Percentiles rank a stretch among this genome's conserved stretches.
Evolutionary conservation across 2,888 invertebrate genomes (phyloP).

Genomic region (Unio pictorum): DNA sequence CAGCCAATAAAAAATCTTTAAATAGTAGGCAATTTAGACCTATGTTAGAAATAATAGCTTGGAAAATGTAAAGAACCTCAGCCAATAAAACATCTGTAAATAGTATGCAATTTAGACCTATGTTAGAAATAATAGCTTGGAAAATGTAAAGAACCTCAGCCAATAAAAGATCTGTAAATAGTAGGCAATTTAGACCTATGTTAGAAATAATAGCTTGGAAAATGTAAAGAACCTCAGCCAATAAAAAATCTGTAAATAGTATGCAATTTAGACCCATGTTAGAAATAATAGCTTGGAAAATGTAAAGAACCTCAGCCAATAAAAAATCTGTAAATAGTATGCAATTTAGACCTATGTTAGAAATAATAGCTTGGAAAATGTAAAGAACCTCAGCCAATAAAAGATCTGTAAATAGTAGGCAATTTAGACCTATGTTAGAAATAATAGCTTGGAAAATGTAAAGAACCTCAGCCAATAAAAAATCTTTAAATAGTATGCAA

Average conservation of each 20-base stretch:
- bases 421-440: slow-evolving; percentile 8
- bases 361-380: too few species aligned
- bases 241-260: slow-evolving; percentile 8
- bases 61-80: too few species aligned
- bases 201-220: background rate
- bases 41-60: background rate
- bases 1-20: slow-evolving; percentile 3
- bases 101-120: slow-evolving; percentile 10
- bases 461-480: background rate
- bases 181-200: slow-evolving; percentile 10
- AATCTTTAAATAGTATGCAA: slow-evolving; percentile 10
- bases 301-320: too few species aligned
- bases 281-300: too few species aligned
- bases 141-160: too few species aligned
- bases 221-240: too few species aligned
- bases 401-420: slow-evolving; percentile 10
- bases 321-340: slow-evolving; percentile 9
- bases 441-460: too few species aligned
- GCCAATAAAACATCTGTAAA: slow-evolving; percentile 6
- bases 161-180: slow-evolving; percentile 7
- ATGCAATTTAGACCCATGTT: slow-evolving; percentile 9
- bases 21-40: slow-evolving; percentile 11
- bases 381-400: background rate
- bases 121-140: background rate
- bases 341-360: slow-evolving; percentile 9